Base-by-base conservation (phyloP, 2,888 invertebrate species). In the Vannuccia rotundouncinata region DNA sequence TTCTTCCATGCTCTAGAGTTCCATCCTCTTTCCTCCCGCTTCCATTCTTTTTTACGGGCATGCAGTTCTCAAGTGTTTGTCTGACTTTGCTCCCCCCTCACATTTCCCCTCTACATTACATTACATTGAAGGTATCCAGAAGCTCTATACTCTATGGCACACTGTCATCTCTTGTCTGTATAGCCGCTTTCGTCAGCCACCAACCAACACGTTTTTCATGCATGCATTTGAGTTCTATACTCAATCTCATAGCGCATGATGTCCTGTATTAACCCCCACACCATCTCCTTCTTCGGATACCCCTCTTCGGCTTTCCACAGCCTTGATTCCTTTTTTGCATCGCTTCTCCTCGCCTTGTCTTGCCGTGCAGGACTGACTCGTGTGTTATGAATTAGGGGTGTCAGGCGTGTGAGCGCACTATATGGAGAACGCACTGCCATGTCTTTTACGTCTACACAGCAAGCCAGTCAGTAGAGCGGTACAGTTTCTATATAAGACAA, bases 311-410 rank as follows among this genome's bases (percentile, higher is more conserved):
- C 66, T 2, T 66, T 5, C 17, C 66, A 5, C 25, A 5, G 5
- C 10, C 66, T 5, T 22, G 10, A 5, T 66, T 66, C 66, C 25
- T 66, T 66, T 66, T 66, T 66, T 66, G 45, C 45, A 45, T 66
- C 66, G 66, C 66, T 22, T 66, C 66, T 17, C 66, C 66, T 66
- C 25, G 66, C 66, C 66, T 66, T 66, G 66, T 66, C 66, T 66
- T 66, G 66, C 66, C 66, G 66, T 66, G 66, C n/a, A 66, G 66
- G 22, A 17, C 25, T 66, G 22, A 22, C 66, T 66, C 66, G 66
- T 66, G n/a, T n/a, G 66, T 66, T 66, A 66, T 66, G 66, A 66
- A 66, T 66, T 66, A 66, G 66, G 66, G 66, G 66, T 66, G 66
- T 66, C 66, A 66, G 25, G 66, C 66, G 22, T n/a, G n/a, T 66